Base-by-base conservation (phyloP, 2,888 invertebrate species). In the Ophion obscuratus region DNA sequence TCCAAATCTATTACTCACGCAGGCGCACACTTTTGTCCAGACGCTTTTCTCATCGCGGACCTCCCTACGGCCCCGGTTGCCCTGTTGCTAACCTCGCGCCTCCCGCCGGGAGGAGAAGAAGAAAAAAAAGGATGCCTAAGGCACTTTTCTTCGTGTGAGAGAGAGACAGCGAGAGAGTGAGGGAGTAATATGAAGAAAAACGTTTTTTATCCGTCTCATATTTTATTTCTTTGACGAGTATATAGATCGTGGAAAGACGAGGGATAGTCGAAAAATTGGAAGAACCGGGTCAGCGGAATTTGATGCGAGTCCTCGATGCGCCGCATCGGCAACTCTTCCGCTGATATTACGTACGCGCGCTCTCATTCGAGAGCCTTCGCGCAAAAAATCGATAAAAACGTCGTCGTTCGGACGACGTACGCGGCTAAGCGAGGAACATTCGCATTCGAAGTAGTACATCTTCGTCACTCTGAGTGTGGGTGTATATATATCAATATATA, bases 1-100 rank as follows among this genome's bases (percentile, higher is more conserved):
- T 78, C 68, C 76, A 17, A 57, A 66, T 20, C 62, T 70, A 64
- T 44, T 53, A 82, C 85, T 78, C 85, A 78, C 82, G 81, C 78
- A 47, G 66, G 73, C 53, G 11, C 11, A 40, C n/a, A 27, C 57
- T 66, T 36, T 36, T 57, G 20, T 40, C 67, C 57, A 62, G 36
- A 3, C 53, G 31, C 3, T 24, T 36, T 36, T 61, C 11, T 17
- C 24, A 64, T 44, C n/a, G 20, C 53, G 20, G 14, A 31, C 27
- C 36, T 44, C 53, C 44, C n/a, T 24, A 17, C 31, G 62, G 31
- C 24, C 40, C 40, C 17, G 1, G 27, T 27, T 31, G 44, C 62
- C 62, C 57, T 62, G 44, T 75, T 17, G 24, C 31, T 0, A 31
- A 31, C 31, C 3, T 31, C 31, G 31, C 31, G 31, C 31, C 31